phyloP scores from a whole-genome alignment of 2,113 vertebrate species.

The Myocastor coypus region DNA sequence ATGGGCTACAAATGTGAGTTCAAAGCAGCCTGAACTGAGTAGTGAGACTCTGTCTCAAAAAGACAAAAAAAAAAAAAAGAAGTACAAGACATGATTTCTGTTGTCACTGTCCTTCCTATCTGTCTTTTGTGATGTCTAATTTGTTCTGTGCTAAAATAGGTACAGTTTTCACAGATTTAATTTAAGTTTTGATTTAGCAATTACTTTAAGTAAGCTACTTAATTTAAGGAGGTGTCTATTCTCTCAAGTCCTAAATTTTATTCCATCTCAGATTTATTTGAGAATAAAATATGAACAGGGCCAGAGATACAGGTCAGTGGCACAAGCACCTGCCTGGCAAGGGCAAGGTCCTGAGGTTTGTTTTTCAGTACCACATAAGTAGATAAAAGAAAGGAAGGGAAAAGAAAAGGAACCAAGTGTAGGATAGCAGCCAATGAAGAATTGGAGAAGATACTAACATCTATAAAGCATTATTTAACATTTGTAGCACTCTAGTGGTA shows the following conservation, averaged over 20 bases:
- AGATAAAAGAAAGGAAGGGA: too few species aligned
- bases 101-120: background rate
- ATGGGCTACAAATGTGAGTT: too few species aligned
- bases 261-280: slow-evolving; percentile 66
- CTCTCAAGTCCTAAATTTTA: slow-evolving; percentile 59
- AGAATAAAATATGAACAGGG: background rate
- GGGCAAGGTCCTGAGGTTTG: too few species aligned
- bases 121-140: background rate
- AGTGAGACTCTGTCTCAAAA: too few species aligned
- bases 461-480: background rate
- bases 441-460: background rate
- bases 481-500: fast-evolving
- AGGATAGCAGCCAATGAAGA: background rate
- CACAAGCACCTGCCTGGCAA: too few species aligned
- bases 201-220: slow-evolving; percentile 58
- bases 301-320: too few species aligned
- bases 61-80: background rate
- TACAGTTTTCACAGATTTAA: slow-evolving; percentile 34
- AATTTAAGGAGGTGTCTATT: slow-evolving; percentile 54
- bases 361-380: too few species aligned
- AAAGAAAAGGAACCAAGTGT: background rate
- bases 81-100: background rate
- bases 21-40: too few species aligned
- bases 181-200: slow-evolving; percentile 72
- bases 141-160: slow-evolving; percentile 59